Conservation (phyloP, 2,113 vertebrate genomes). For the Menura novaehollandiae region DNA sequence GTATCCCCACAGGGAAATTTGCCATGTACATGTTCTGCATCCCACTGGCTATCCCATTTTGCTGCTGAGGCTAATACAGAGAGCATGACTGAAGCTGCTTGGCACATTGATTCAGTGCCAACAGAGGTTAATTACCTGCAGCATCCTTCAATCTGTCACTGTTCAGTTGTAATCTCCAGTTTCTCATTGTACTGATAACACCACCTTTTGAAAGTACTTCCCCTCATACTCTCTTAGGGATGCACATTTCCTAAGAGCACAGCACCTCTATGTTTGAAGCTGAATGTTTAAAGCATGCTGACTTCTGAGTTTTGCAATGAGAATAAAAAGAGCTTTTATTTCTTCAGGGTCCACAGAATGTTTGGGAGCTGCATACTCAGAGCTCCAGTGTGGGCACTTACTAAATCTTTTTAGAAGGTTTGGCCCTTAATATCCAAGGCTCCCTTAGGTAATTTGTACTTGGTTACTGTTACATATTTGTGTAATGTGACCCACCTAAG, state of each 20-base stretch:
- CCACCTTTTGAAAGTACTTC: not conserved
- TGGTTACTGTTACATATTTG: not conserved
- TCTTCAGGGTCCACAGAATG: not conserved
- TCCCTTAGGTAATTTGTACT: not conserved
- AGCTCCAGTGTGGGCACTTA: not conserved
- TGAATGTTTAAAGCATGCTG: not conserved
- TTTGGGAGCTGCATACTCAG: not conserved
- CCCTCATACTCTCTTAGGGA: not conserved
- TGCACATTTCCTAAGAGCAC: not conserved
- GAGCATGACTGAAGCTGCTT: not conserved
- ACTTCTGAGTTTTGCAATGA: not conserved
- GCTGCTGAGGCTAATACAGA: not conserved
- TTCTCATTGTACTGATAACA: not conserved
- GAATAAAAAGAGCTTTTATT: not conserved
- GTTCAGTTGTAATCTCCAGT: not conserved
- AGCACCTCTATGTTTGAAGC: not conserved
- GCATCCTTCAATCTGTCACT: not conserved
- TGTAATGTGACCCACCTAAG: not conserved
- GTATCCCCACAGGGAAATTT: not conserved
- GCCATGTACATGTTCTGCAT: not conserved
- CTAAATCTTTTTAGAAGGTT: not conserved
- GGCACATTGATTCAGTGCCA: not conserved
- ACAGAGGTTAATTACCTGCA: not conserved
- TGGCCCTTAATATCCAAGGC: not conserved
- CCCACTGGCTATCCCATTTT: not conserved